Evolutionary conservation across 1,140 invertebrate species (phyloP).

Genomic region (Druon quercuslanigerum): DNA sequence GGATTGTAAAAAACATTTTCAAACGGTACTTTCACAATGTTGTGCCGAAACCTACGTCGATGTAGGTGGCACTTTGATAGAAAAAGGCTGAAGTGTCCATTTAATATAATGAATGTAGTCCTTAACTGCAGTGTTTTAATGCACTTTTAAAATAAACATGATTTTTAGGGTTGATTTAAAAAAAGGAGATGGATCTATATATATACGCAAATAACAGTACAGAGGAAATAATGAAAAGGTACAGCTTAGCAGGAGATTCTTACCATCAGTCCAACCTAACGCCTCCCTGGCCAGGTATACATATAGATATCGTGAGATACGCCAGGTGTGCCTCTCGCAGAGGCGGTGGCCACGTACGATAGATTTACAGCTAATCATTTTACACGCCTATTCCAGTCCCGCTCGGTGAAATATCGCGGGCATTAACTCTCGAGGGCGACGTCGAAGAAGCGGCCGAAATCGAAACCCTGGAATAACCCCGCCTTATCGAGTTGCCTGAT

Average conservation of each 20-base stretch:
- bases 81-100: too few relatives aligned
- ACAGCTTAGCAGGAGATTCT: not conserved
- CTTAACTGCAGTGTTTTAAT: too few relatives aligned
- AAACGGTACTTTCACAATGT: too few relatives aligned
- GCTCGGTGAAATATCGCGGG: conserved; percentile 66
- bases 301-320: conserved; percentile 67
- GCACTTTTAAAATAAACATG: too few relatives aligned
- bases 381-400: conserved; percentile 71
- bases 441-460: conserved; percentile 42
- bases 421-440: conserved; percentile 63
- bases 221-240: not conserved
- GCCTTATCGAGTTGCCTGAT: conserved; percentile 23
- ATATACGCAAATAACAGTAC: not conserved
- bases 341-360: conserved; percentile 63
- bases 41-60: too few relatives aligned
- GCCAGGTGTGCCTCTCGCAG: conserved; percentile 65
- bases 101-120: too few relatives aligned
- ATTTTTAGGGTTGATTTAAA: too few relatives aligned
- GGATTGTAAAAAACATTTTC: too few relatives aligned
- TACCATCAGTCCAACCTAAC: conserved; percentile 23
- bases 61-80: too few relatives aligned
- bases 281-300: conserved; percentile 10
- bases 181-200: not conserved
- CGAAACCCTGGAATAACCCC: conserved; percentile 38
- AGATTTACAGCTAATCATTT: conserved; percentile 76